Evolutionary conservation across 2,797 vertebrate species (phyloP).

Genomic region (Australoheros facetus): DNA sequence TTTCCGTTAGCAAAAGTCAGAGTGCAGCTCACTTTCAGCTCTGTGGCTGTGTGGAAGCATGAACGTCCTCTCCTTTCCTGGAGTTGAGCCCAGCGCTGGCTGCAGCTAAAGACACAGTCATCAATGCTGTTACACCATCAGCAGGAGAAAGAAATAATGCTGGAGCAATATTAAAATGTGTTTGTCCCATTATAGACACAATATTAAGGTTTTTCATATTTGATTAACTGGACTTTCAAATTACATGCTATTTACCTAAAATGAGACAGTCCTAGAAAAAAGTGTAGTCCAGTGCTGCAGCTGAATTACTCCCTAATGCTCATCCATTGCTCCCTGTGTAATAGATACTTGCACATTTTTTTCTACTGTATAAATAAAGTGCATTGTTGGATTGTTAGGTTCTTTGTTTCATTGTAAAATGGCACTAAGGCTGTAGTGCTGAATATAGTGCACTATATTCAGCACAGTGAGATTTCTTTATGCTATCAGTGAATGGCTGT

Average conservation of each 20-base stretch:
- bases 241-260: background rate
- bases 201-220: background rate
- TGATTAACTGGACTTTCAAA: background rate
- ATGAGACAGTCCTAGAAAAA: background rate
- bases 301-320: background rate
- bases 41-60: conserved; percentile 43
- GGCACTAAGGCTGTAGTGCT: too few species aligned
- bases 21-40: conserved; percentile 43
- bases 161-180: conserved; percentile 9
- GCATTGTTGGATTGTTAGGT: background rate
- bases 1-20: conserved; percentile 49
- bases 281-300: background rate
- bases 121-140: conserved; percentile 23
- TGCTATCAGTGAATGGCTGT: background rate
- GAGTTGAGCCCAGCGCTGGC: conserved; percentile 46
- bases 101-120: conserved; percentile 42
- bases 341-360: background rate
- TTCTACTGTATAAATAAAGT: background rate
- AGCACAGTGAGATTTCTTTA: background rate
- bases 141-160: background rate
- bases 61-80: conserved; percentile 43
- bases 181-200: background rate
- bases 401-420: background rate
- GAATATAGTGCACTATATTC: background rate
- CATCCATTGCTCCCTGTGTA: background rate